Percentiles rank a stretch among this genome's conserved stretches.
Conservation (phyloP, 2,888 invertebrate genomes). For the Diplolepis rosae region DNA sequence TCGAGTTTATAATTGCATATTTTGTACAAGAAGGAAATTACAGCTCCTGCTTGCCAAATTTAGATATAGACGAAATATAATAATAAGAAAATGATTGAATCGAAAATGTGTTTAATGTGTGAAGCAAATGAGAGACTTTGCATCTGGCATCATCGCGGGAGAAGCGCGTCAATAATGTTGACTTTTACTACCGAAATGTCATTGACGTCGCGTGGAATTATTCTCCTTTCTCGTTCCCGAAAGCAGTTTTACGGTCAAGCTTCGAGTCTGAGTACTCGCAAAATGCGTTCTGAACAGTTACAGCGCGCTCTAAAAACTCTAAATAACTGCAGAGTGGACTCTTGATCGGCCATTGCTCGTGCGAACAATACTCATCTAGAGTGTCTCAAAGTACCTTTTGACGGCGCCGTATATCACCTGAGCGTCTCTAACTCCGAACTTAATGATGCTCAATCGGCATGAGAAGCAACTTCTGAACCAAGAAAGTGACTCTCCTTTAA, state of each 20-base stretch:
- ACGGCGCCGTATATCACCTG: constrained; percentile 56
- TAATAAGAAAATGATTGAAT: no score
- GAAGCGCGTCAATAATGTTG: constrained; percentile 53
- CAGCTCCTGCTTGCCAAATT: no score
- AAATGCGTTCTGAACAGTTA: constrained; percentile 13
- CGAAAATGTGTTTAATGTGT: neutral
- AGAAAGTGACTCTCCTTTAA: constrained; percentile 9
- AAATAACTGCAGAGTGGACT: constrained; percentile 19
- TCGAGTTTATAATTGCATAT: no score
- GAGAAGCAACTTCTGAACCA: constrained; percentile 34
- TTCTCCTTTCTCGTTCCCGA: constrained; percentile 42
- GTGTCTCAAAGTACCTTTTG: constrained; percentile 58
- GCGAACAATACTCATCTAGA: constrained; percentile 56
- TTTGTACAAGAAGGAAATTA: no score
- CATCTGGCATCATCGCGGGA: constrained; percentile 11
- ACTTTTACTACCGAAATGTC: constrained; percentile 58
- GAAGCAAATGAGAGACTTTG: constrained; percentile 1
- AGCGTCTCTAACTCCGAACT: constrained; percentile 42
- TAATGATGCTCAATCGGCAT: constrained; percentile 48
- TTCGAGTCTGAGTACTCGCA: constrained; percentile 28
- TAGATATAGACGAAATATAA: no score
- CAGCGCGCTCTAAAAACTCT: constrained; percentile 13
- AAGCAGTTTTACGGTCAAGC: constrained; percentile 53
- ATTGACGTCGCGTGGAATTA: constrained; percentile 53
- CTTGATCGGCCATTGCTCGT: constrained; percentile 36